These are phyloP conservation scores for Meteorus sp. DNA, from an alignment of 1,140 invertebrate species.

Conservation along the genomic window DNA sequence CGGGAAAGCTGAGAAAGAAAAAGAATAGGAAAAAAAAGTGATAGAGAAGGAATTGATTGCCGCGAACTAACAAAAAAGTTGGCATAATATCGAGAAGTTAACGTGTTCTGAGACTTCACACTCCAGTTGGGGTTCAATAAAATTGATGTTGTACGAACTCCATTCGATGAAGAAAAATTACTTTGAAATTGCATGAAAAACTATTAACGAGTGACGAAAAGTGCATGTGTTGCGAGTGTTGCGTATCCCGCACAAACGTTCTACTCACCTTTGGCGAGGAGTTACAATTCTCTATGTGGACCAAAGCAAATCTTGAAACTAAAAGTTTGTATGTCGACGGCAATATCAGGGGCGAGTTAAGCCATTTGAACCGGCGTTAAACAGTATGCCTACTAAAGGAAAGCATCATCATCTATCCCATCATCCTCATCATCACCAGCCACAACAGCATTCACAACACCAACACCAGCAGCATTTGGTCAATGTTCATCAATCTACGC, in stretches of 20 bases:
- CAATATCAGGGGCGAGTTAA: constrained; percentile 37
- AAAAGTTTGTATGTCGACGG: constrained; percentile 39
- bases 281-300: constrained; percentile 44
- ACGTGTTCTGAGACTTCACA: too few species aligned
- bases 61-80: too few species aligned
- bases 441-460: constrained; percentile 30
- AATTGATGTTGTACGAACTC: too few species aligned
- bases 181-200: background rate
- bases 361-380: constrained; percentile 41
- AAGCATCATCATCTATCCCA: constrained; percentile 46
- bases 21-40: too few species aligned
- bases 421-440: constrained; percentile 36
- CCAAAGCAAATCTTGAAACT: constrained; percentile 36
- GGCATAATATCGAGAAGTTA: too few species aligned
- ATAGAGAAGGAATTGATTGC: too few species aligned
- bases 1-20: too few species aligned
- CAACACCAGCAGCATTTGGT: constrained; percentile 34
- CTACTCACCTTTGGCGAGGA: constrained; percentile 5
- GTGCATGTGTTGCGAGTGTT: constrained; percentile 11
- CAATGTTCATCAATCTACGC: constrained; percentile 39
- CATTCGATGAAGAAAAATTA: too few species aligned
- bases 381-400: constrained; percentile 47
- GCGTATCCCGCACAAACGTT: background rate
- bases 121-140: too few species aligned
- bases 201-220: background rate